Evolutionary conservation across 2,113 vertebrate genomes (phyloP).

Genomic region (Pteronura brasiliensis): DNA sequence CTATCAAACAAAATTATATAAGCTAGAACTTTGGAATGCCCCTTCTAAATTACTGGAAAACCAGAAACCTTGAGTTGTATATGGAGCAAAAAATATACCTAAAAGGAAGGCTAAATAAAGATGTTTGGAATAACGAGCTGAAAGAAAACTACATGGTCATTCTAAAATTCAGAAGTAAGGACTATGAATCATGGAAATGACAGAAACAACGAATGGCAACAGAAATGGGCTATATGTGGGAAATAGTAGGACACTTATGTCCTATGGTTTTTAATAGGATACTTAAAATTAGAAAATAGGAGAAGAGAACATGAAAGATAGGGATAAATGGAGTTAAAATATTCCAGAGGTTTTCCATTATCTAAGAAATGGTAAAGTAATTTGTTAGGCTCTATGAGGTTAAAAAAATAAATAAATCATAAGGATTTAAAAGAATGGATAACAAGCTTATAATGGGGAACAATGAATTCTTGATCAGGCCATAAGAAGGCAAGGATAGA

Average conservation of each 20-base stretch:
- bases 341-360: not conserved
- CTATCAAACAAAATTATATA: not conserved
- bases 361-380: not conserved
- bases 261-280: not conserved
- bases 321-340: not conserved
- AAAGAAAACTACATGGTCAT: not conserved
- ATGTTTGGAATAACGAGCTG: not conserved
- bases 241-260: not conserved
- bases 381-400: not conserved
- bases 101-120: not conserved
- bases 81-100: not conserved
- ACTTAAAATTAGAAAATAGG: not conserved
- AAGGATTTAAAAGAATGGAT: not conserved
- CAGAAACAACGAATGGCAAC: not conserved
- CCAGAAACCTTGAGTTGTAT: not conserved
- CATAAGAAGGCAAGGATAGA: not conserved
- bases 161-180: not conserved
- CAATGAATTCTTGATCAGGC: not conserved
- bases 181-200: not conserved
- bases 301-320: not conserved
- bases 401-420: not conserved
- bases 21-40: not conserved
- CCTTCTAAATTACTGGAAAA: not conserved
- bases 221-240: not conserved
- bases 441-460: not conserved